Conservation (phyloP, 92 coral and sea anemone species). For the Galaxea fascicularis region DNA sequence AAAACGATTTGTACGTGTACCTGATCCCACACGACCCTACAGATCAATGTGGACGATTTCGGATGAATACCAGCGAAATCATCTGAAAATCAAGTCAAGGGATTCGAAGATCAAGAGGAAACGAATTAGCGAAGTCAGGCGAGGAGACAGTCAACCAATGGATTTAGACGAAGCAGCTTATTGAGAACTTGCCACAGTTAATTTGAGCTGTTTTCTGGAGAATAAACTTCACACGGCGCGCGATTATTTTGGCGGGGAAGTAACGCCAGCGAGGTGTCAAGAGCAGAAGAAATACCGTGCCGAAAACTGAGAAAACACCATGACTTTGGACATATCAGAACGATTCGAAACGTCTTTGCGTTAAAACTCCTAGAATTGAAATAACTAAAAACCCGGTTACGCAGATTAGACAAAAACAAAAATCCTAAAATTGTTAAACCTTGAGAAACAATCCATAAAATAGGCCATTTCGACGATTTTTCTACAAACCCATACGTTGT, state of each 20-base stretch:
- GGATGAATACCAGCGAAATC: slow-evolving; percentile 34
- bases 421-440: too few relatives aligned
- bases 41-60: slow-evolving; percentile 83
- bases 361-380: too few relatives aligned
- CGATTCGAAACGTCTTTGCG: too few relatives aligned
- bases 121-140: not conserved
- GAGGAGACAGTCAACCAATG: slow-evolving; percentile 3
- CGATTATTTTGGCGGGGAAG: not conserved
- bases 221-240: not conserved
- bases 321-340: not conserved
- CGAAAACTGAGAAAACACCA: not conserved
- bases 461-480: not conserved
- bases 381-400: too few relatives aligned
- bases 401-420: too few relatives aligned
- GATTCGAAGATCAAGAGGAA: slow-evolving; percentile 1
- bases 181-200: not conserved
- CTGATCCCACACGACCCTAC: slow-evolving; percentile 72
- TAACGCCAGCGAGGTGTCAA: not conserved
- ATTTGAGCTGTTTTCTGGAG: not conserved
- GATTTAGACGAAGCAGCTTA: slow-evolving; percentile 8
- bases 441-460: too few relatives aligned
- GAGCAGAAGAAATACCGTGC: not conserved
- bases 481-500: not conserved
- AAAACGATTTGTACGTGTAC: slow-evolving; percentile 74
- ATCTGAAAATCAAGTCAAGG: slow-evolving; percentile 18